Base-by-base conservation (phyloP, 2,113 vertebrate species). In the Phrynosoma platyrhinos region DNA sequence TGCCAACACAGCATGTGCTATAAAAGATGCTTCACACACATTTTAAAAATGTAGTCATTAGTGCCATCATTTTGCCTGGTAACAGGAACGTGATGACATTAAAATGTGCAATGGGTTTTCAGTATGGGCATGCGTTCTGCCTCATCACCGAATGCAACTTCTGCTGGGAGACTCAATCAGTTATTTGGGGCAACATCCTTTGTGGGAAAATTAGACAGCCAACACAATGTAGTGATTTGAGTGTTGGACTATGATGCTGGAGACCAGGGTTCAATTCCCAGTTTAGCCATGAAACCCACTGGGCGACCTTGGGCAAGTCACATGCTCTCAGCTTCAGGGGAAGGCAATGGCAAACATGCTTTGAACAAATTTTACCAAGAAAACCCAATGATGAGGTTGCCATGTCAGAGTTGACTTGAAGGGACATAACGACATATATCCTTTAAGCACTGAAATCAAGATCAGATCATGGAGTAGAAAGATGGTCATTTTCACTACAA, bases 11-110 rank as follows among this genome's bases (percentile, higher is more conserved):
- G 82, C 87, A 91, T 87, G 94, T 91, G 89, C 87, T 91, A 94
- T 92, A 92, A 93, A 95, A 90, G 91, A 92, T 80, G 92, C 87
- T 95, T 95, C 87, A 83, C 71, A 89, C 90, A 93, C 86, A 95
- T 95, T 95, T 95, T 91, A 94, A 92, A 93, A 93, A 95, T 90
- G 84, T 88, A 91, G 92, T 91, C 85, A 92, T 91, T 92, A 90
- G 82, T 93, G 91, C 92, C 91, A 89, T 93, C 91, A 89, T 93
- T 95, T 92, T 94, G 91, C 91, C 88, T 93, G 84, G 92, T 91
- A 93, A 94, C 94, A 92, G 87, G 90, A 95, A 71, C 91, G 27
- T 92, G 82, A 72, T 88, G 87, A 82, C 90, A 81, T 87, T 78
- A 47, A 89, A 91, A 94, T 36, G 89, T 53, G 79, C 36, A 9